These are phyloP conservation scores for Micromesistius poutassou DNA, from an alignment of 2,797 vertebrate genomes.

Conservation along the genomic window DNA sequence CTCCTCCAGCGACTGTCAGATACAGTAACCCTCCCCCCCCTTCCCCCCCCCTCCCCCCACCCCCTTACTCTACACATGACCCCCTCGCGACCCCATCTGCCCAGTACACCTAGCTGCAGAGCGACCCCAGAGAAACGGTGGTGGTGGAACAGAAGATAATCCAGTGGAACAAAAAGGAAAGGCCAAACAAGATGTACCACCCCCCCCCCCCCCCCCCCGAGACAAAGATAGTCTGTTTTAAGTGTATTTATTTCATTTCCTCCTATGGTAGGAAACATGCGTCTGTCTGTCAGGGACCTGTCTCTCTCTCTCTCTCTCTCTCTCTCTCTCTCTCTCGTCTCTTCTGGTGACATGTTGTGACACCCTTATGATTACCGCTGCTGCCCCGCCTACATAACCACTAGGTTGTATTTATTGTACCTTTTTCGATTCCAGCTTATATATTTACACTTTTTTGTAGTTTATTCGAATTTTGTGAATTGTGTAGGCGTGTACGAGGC, in stretches of 20 bases:
- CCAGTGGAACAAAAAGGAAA: constrained; percentile 33
- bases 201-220: not conserved
- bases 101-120: not conserved
- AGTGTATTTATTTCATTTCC: constrained; percentile 75
- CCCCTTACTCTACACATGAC: constrained; percentile 35
- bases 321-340: constrained; percentile 25
- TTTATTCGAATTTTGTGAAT: constrained; percentile 14
- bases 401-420: constrained; percentile 46
- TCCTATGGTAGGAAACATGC: constrained; percentile 94
- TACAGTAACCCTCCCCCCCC: constrained; percentile 80
- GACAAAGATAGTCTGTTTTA: not conserved
- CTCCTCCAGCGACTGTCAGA: constrained; percentile 93
- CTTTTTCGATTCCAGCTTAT: not conserved
- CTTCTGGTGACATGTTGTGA: constrained; percentile 51
- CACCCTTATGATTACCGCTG: constrained; percentile 49
- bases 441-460: not conserved
- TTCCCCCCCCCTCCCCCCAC: too few species aligned
- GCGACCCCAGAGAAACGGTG: constrained; percentile 49
- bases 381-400: constrained; percentile 54
- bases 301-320: constrained; percentile 15
- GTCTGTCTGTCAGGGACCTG: constrained; percentile 27
- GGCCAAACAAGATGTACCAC: not conserved
- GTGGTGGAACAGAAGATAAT: constrained; percentile 50
- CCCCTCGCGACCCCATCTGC: constrained; percentile 24
- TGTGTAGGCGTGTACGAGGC: constrained; percentile 9